Conservation (phyloP, 2,113 vertebrate genomes). For the Engraulis encrasicolus region DNA sequence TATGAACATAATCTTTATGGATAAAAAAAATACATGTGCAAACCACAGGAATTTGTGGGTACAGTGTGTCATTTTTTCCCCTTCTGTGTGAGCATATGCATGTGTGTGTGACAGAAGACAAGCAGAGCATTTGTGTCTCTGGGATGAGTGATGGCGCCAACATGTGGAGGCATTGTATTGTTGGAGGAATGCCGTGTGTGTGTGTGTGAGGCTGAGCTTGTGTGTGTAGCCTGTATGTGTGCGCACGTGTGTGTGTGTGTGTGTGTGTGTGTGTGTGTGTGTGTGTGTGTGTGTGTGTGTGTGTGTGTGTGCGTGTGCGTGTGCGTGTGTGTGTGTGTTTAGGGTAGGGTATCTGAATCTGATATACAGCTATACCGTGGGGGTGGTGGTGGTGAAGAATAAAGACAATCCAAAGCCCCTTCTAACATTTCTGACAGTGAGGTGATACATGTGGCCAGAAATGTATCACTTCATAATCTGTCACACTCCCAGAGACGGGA, state of each 20-base stretch:
- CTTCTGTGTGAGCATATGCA: background rate
- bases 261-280: too few species aligned
- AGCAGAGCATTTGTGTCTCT: background rate
- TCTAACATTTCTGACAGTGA: conserved; percentile 37
- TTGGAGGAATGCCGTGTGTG: conserved; percentile 11
- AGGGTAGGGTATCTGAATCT: too few species aligned
- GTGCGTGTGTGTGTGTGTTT: too few species aligned
- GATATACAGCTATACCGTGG: too few species aligned
- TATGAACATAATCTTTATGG: too few species aligned
- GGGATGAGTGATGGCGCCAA: conserved; percentile 24
- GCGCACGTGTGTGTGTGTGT: background rate
- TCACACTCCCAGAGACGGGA: conserved; percentile 24
- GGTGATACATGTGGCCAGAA: background rate
- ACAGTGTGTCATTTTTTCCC: background rate
- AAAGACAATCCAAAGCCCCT: conserved; percentile 47
- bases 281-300: too few species aligned
- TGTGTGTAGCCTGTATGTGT: too few species aligned
- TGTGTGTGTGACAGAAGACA: background rate
- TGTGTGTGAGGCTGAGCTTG: background rate
- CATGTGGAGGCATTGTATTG: conserved; percentile 28
- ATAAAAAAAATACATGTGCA: background rate
- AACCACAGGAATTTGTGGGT: background rate
- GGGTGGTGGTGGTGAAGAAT: background rate
- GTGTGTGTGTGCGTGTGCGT: too few species aligned
- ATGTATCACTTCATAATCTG: conserved; percentile 27